These are phyloP conservation scores for Ceratitis capitata DNA, from an alignment of 1,140 invertebrate species.

Conservation along the genomic window DNA sequence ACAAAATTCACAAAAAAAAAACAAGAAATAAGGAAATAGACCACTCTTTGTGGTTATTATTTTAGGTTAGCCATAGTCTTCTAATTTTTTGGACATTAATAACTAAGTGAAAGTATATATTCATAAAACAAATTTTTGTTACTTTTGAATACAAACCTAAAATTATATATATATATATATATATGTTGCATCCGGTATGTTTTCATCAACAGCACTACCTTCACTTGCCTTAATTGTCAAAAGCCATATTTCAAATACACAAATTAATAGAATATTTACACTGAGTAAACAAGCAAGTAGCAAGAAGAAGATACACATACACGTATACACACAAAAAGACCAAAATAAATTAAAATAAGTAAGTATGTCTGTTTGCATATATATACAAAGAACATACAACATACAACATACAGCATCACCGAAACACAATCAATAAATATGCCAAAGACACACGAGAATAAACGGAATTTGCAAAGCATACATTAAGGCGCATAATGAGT, in stretches of 20 bases:
- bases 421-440: conserved; percentile 30
- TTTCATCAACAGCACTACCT: background rate
- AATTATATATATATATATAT: background rate
- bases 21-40: no score
- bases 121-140: no score
- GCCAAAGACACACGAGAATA: conserved; percentile 17
- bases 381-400: no score
- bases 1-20: no score
- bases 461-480: conserved; percentile 35
- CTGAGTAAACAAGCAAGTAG: background rate
- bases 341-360: background rate
- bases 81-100: no score
- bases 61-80: no score
- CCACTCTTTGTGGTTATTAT: no score
- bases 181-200: background rate
- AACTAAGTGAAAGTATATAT: no score
- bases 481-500: conserved; percentile 27
- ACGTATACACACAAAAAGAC: background rate
- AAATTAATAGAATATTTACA: background rate
- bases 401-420: background rate
- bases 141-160: no score
- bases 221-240: background rate
- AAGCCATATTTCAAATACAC: background rate
- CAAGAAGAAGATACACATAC: background rate
- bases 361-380: background rate